These are phyloP conservation scores for Bombyx mori DNA, from an alignment of 1,140 invertebrate genomes.

Conservation along the genomic window ASM3026992v2 NC_085107.1:13321501-13322000, in stretches of 20 bases:
- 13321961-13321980: conserved; percentile 15
- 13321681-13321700: not conserved
- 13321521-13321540: not conserved
- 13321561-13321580: not conserved
- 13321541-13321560: not conserved
- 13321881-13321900: conserved; percentile 18
- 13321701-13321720: not conserved
- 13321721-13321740: not conserved
- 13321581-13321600: not conserved
- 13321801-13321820: not conserved
- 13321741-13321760: not conserved
- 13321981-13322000: conserved; percentile 55
- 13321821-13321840: conserved; percentile 1
- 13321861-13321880: not conserved
- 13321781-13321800: not conserved
- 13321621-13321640: not conserved
- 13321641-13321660: not conserved
- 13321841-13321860: conserved; percentile 1
- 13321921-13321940: conserved; percentile 40
- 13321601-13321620: not conserved
- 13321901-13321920: conserved; percentile 36
- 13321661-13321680: not conserved
- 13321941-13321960: conserved; percentile 36
- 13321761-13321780: not conserved
- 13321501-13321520: not conserved